Base-by-base conservation (phyloP, 2,797 vertebrate species). In the Sebastes taczanowskii region DNA sequence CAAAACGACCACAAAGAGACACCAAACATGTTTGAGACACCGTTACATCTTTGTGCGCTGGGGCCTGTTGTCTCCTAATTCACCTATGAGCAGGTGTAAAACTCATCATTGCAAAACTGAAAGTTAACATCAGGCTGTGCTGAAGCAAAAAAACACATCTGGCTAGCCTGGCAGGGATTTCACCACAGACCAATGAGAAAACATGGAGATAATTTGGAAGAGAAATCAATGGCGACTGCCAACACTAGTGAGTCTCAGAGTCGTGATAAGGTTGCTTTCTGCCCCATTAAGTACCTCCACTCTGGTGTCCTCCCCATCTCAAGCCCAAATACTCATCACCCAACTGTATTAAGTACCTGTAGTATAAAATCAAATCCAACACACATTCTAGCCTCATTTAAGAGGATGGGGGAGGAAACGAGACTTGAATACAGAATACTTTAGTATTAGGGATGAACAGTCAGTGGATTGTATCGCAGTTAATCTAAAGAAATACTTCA, bases 241-340 rank as follows among this genome's bases (percentile, higher is more conserved):
- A 92, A 82, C 77, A 70, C 49, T n/a, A 66, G 68, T 87, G 66
- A 80, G 71, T 74, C 71, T 72, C 66, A 8, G 70, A 88, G 83
- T 83, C 81, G 56, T 84, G 87, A 91, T 86, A 86, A 82, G 84
- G 85, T 83, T 84, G 56, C 76, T 89, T 86, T 88, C 80, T 87
- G 71, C 83, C 69, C 76, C 82, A 91, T 90, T 92, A 91, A 86
- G 81, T 71, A 49, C 55, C 86, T 90, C 66, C 74, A 80, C 87
- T 80, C 74, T 80, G 77, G 77, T 77, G 80, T 81, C 70, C 73
- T 83, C 77, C 78, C 59, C 63, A 79, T 81, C 81, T 73, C 80
- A 62, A 69, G 65, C 73, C 73, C 78, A 87, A 88, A 87, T 84
- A 80, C 78, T 84, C 77, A 83, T 80, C 83, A 83, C 30, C 75